Evolutionary conservation across 2,888 invertebrate species (phyloP), one percentile per base, ranked within the genome.

Genomic region (Cheilosia scutellata): DNA sequence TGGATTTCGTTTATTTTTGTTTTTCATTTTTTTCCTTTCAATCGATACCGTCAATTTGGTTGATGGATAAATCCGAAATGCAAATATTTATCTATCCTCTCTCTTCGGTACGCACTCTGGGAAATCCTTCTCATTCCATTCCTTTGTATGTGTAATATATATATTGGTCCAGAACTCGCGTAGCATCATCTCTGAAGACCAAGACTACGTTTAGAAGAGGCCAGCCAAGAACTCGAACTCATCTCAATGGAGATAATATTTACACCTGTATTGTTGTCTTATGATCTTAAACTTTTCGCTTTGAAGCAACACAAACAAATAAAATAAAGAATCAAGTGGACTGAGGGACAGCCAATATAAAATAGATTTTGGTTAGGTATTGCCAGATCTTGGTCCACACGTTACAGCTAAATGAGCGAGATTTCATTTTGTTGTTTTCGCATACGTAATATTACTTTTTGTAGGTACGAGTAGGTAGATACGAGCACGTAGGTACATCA

Each of bases 41-140:
- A 82, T 82, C 82, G 86, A 86, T 72, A 82, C 80, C 86, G 86
- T 86, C 86, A 86, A 86, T 86, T 86, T 77, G 71, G 76, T 82
- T 86, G 86, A 86, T 62, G 86, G 77, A 66, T 78, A 86, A 86
- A 86, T 86, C 86, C 86, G 58, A 86, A 86, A 82, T 77, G 82
- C 86, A 86, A 86, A 86, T 86, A 77, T 86, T 86, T 86, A 71
- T 60, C 42, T 7, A 70, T 75, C 63, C 47, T 49, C 60, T 60
- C 57, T 51, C 76, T 58, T 76, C 37, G 44, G 60, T 20, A 20
- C 20, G 53, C 42, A 20, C 13, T 60, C 0, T 7, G 66, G 66
- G 33, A 80, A 62, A 66, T 53, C 53, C 79, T 37, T 37, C 78
- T 58, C 57, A 74, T 65, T 62, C 44, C 27, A 16, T 11, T 53